A percentile compares a stretch with the other conserved stretches of the same genome.
These are phyloP conservation scores for Jaculus jaculus DNA, from an alignment of 2,113 vertebrate genomes.

Conservation along the genomic window DNA sequence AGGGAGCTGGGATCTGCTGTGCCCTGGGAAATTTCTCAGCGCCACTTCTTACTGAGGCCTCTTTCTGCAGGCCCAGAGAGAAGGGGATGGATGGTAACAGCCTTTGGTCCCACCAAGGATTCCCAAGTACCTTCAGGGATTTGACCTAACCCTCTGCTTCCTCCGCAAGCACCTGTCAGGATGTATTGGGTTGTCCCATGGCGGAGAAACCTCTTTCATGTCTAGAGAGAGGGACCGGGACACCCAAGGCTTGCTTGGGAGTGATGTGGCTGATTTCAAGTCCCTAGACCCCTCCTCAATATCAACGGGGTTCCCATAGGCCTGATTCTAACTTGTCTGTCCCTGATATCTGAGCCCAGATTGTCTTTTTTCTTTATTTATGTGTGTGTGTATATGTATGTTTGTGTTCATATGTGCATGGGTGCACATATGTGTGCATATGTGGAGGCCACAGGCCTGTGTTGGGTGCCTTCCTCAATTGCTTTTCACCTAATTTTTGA, in stretches of 20 bases:
- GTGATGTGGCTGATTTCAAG: background rate
- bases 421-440: too few relatives aligned
- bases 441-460: too few relatives aligned
- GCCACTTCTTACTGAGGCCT: background rate
- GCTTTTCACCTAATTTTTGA: too few relatives aligned
- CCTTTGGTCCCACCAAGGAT: too few relatives aligned
- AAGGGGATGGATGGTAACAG: background rate
- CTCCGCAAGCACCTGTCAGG: background rate
- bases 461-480: too few relatives aligned
- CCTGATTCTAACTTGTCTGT: background rate
- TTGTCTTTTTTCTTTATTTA: background rate
- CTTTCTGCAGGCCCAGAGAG: background rate
- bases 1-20: background rate
- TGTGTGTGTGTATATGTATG: too few relatives aligned
- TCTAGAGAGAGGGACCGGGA: background rate
- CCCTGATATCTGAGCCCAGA: slow-evolving; percentile 54
- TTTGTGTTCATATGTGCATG: too few relatives aligned
- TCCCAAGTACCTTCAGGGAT: too few relatives aligned
- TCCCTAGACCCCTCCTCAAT: background rate
- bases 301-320: slow-evolving; percentile 7
- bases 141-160: background rate
- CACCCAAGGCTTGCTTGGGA: background rate
- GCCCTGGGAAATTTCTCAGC: background rate
- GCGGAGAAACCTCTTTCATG: background rate
- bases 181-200: background rate